These are phyloP conservation scores for Acropora tenuis DNA, from an alignment of 64 coral and sea anemone genomes.

Conservation along the genomic window DNA sequence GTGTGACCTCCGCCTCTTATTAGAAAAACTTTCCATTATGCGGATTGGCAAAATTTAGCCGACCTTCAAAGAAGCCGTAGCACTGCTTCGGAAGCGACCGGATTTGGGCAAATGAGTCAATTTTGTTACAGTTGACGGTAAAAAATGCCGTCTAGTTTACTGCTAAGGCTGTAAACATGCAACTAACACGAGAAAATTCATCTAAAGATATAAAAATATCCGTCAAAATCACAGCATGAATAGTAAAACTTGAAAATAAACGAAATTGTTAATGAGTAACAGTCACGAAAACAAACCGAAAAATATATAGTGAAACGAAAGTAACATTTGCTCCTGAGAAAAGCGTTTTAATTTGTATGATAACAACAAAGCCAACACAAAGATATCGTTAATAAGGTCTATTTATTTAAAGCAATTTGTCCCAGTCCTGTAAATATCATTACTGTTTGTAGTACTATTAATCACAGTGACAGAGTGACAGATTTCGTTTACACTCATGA, in stretches of 20 bases:
- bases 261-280: too few relatives aligned
- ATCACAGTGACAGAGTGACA: too few relatives aligned
- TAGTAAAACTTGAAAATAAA: too few relatives aligned
- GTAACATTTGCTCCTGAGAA: neutral
- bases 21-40: neutral
- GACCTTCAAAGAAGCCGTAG: neutral
- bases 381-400: neutral
- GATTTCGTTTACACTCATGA: too few relatives aligned
- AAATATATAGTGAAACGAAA: too few relatives aligned
- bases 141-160: neutral
- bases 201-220: neutral
- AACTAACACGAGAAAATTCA: neutral
- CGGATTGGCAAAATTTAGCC: neutral
- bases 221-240: neutral
- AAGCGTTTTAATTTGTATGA: neutral
- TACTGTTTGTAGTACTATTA: too few relatives aligned
- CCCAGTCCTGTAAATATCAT: too few relatives aligned
- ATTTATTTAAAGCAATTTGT: neutral
- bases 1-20: neutral
- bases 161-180: neutral
- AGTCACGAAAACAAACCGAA: too few relatives aligned
- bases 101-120: neutral
- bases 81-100: neutral
- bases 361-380: neutral
- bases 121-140: neutral